Percentiles rank a stretch among this genome's conserved stretches.
These are phyloP conservation scores for Perca flavescens DNA, from an alignment of 2,113 vertebrate genomes.

Conservation along the genomic window DNA sequence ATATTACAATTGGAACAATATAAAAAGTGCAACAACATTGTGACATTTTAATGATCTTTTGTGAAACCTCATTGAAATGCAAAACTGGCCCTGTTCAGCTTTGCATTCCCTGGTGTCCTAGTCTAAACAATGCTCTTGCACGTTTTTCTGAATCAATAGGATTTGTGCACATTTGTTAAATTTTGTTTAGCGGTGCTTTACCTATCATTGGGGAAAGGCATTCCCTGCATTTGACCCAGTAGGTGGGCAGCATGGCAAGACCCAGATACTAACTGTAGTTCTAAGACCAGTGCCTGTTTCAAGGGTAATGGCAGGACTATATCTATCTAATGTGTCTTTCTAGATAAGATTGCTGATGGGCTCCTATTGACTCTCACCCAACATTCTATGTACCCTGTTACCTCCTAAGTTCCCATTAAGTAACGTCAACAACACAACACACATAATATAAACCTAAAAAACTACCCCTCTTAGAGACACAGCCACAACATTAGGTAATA, in stretches of 20 bases:
- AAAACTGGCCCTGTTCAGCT: neutral
- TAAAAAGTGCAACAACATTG: neutral
- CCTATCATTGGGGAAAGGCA: neutral
- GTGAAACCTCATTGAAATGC: neutral
- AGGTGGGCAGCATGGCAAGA: neutral
- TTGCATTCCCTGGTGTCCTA: neutral
- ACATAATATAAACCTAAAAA: neutral
- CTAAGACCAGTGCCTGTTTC: neutral
- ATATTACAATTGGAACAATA: neutral
- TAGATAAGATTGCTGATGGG: too few species aligned
- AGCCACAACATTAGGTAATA: neutral
- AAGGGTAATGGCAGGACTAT: neutral
- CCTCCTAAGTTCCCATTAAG: neutral
- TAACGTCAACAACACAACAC: neutral
- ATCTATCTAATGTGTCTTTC: too few species aligned
- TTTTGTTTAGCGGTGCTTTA: neutral
- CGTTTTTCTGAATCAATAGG: neutral
- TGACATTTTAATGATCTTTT: neutral
- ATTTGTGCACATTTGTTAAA: neutral
- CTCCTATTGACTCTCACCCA: neutral
- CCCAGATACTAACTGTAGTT: neutral
- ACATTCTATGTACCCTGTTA: neutral
- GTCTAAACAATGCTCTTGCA: neutral
- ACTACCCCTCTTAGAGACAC: too few species aligned
- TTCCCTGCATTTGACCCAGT: neutral